A percentile compares a stretch with the other conserved stretches of the same genome.
Conservation (phyloP, 2,113 vertebrate genomes). For the Chaetodon auriga region DNA sequence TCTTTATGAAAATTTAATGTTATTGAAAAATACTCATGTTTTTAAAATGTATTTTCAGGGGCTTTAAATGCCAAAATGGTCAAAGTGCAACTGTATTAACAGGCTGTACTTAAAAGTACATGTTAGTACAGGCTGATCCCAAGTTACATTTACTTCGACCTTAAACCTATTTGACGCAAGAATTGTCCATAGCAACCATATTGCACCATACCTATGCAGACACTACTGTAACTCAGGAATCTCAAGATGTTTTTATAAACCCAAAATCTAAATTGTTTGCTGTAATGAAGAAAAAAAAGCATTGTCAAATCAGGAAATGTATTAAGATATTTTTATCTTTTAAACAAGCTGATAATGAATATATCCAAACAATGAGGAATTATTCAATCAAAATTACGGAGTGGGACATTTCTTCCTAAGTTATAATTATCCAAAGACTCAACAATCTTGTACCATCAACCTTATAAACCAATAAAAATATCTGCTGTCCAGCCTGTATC, state of each 20-base stretch:
- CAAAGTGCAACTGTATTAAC: background rate
- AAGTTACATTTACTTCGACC: too few species aligned
- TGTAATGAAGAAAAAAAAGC: background rate
- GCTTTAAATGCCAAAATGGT: background rate
- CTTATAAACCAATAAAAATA: constrained; percentile 30
- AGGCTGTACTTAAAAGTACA: too few species aligned
- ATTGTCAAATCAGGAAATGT: background rate
- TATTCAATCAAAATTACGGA: constrained; percentile 26
- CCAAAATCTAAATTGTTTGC: too few species aligned
- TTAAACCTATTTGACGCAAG: too few species aligned
- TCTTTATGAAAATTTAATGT: background rate
- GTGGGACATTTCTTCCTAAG: constrained; percentile 31
- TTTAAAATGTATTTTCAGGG: too few species aligned
- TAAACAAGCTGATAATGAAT: constrained; percentile 26
- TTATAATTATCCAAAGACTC: constrained; percentile 24
- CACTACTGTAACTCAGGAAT: background rate
- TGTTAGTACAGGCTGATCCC: too few species aligned
- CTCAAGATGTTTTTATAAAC: background rate
- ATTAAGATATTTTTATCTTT: background rate
- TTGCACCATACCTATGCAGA: too few species aligned
- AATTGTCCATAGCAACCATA: background rate
- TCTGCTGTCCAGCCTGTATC: constrained; percentile 21
- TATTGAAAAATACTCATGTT: too few species aligned
- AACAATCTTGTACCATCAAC: constrained; percentile 14
- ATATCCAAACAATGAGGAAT: constrained; percentile 34